A percentile compares a stretch with the other conserved stretches of the same genome.
Conservation (phyloP, 2,888 invertebrate genomes). For the Mesorhabditis sp. region DNA sequence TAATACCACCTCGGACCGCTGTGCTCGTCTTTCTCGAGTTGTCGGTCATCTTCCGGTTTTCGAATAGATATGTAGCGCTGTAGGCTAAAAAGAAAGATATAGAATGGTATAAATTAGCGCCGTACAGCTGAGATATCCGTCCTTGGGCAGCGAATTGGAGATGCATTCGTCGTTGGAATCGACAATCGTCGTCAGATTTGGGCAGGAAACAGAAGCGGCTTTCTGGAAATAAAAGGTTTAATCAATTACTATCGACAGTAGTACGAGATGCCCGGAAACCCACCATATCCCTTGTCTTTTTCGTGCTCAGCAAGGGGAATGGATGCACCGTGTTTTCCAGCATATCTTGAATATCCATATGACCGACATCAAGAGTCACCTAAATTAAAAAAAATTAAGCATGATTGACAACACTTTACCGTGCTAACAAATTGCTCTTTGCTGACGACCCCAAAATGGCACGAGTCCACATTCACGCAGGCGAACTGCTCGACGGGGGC, state of each 20-base stretch:
- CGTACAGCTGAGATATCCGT: not conserved
- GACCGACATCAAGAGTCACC: constrained; percentile 34
- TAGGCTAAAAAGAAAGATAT: too few relatives aligned
- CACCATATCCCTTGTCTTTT: not conserved
- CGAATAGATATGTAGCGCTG: too few relatives aligned
- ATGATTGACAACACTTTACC: not conserved
- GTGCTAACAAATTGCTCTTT: constrained; percentile 38
- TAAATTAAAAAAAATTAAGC: constrained; percentile 9
- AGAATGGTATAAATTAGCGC: too few relatives aligned
- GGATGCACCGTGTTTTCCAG: constrained; percentile 24
- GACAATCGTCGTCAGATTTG: not conserved
- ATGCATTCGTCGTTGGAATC: not conserved
- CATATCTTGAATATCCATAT: constrained; percentile 34
- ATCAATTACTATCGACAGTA: not conserved
- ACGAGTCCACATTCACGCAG: constrained; percentile 29
- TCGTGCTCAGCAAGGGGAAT: constrained; percentile 28
- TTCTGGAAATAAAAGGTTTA: not conserved
- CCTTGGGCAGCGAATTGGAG: not conserved
- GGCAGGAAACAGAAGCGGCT: not conserved
- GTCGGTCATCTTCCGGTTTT: too few relatives aligned
- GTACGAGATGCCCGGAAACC: not conserved
- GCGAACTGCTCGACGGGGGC: constrained; percentile 35
- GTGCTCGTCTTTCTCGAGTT: too few relatives aligned
- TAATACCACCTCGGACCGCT: too few relatives aligned
- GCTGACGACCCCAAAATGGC: constrained; percentile 35